These are phyloP conservation scores for Amphiprion ocellaris DNA, from an alignment of 2,113 vertebrate species.

Conservation along the genomic window DNA sequence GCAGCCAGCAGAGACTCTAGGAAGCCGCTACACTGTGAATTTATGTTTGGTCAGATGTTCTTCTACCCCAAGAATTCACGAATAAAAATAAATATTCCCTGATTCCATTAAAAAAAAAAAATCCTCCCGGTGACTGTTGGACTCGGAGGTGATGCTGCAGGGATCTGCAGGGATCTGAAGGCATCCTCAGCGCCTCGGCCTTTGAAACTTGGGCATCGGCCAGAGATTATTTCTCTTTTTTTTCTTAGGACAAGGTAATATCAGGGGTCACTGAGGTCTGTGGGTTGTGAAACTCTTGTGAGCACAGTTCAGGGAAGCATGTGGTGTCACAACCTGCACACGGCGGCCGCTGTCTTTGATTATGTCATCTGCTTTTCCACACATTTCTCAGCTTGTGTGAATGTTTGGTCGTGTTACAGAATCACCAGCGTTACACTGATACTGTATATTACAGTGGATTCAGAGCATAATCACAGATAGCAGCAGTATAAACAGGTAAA, in stretches of 20 bases:
- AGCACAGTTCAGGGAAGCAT: constrained; percentile 68
- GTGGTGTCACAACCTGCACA: constrained; percentile 34
- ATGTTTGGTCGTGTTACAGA: background rate
- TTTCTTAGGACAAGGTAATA: constrained; percentile 18
- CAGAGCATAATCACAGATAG: too few species aligned
- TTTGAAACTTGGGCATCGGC: constrained; percentile 43
- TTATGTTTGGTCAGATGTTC: background rate
- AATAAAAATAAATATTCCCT: background rate
- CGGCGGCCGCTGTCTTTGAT: constrained; percentile 39
- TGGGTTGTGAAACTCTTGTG: constrained; percentile 69
- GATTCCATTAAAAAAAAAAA: background rate
- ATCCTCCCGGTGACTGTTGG: background rate
- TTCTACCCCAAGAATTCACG: background rate
- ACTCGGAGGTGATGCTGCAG: background rate
- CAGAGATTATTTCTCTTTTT: constrained; percentile 15
- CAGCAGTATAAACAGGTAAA: too few species aligned
- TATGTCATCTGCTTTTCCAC: constrained; percentile 26
- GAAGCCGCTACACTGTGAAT: background rate
- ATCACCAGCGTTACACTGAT: background rate
- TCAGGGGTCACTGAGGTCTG: constrained; percentile 45
- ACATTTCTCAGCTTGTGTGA: background rate
- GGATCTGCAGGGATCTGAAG: constrained; percentile 5
- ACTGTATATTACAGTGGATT: background rate
- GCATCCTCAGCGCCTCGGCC: background rate
- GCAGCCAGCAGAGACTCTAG: background rate